Evolutionary conservation across 2,888 invertebrate genomes (phyloP).

Genomic region (Sthenelais limicola): DNA sequence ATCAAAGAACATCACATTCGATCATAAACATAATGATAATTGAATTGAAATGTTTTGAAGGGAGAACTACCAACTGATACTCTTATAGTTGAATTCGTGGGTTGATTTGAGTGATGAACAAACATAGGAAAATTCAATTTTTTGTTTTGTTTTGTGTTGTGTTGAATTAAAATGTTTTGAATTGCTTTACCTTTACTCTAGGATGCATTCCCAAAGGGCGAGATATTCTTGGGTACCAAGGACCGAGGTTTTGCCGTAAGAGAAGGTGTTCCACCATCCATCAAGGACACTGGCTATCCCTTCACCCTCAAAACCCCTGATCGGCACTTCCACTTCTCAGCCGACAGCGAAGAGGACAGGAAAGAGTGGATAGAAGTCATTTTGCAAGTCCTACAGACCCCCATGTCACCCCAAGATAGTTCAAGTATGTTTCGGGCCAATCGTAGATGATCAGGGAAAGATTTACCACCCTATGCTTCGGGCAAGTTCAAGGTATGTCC

Average conservation of each 20-base stretch:
- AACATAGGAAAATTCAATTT: too few species aligned
- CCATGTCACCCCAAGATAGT: conserved; percentile 83
- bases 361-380: conserved; percentile 86
- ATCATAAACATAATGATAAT: too few species aligned
- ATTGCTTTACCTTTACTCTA: too few species aligned
- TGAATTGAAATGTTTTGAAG: too few species aligned
- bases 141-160: too few species aligned
- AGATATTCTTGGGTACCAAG: conserved; percentile 87
- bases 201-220: conserved; percentile 92
- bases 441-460: conserved; percentile 19
- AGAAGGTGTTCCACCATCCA: conserved; percentile 77
- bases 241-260: conserved; percentile 84
- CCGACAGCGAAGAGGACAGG: conserved; percentile 83
- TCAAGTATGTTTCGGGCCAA: conserved; percentile 55
- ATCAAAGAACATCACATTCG: too few species aligned
- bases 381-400: conserved; percentile 82
- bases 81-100: too few species aligned
- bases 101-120: too few species aligned
- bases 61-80: too few species aligned
- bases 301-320: conserved; percentile 88
- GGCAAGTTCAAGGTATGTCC: too few species aligned
- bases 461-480: too few species aligned
- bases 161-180: too few species aligned
- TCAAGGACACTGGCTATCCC: conserved; percentile 82
- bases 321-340: conserved; percentile 86